Evolutionary conservation across 23 tunicate species (phyloP).

Genomic region (Trididemnum nubilum): DNA sequence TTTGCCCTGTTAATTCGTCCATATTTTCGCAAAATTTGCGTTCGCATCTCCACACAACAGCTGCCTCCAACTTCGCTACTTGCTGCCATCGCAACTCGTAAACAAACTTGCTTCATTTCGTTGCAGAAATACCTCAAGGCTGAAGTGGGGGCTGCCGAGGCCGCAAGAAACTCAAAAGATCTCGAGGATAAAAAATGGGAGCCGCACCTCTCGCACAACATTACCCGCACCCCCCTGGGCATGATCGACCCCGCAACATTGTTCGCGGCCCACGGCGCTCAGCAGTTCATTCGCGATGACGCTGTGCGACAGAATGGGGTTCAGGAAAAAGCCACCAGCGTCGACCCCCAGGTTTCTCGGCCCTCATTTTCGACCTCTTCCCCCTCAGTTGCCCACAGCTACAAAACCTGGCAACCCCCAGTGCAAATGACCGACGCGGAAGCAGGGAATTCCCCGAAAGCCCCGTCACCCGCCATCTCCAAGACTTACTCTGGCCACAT

Average conservation of each 20-base stretch:
- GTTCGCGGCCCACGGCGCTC: conserved; percentile 42
- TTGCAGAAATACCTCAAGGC: too few relatives aligned
- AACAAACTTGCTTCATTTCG: too few relatives aligned
- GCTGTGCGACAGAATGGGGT: conserved; percentile 16
- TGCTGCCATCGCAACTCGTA: too few relatives aligned
- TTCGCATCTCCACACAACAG: too few relatives aligned
- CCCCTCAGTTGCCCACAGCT: conserved; percentile 20
- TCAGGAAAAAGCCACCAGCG: not conserved
- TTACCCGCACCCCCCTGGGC: conserved; percentile 25
- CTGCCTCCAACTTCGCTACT: too few relatives aligned
- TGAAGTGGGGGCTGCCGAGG: too few relatives aligned
- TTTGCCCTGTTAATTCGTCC: too few relatives aligned
- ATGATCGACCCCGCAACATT: conserved; percentile 69
- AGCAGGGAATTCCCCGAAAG: not conserved
- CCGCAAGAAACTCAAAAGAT: too few relatives aligned
- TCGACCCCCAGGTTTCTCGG: not conserved
- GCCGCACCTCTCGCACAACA: not conserved
- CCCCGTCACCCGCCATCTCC: not conserved
- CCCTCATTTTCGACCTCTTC: not conserved
- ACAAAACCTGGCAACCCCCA: conserved; percentile 29
- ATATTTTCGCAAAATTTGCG: too few relatives aligned
- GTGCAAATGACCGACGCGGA: not conserved
- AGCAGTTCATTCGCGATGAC: conserved; percentile 31
- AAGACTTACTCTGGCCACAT: not conserved
- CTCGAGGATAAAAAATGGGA: too few relatives aligned